Conservation (phyloP, 2,113 vertebrate genomes). For the Aspidoscelis tigris region DNA sequence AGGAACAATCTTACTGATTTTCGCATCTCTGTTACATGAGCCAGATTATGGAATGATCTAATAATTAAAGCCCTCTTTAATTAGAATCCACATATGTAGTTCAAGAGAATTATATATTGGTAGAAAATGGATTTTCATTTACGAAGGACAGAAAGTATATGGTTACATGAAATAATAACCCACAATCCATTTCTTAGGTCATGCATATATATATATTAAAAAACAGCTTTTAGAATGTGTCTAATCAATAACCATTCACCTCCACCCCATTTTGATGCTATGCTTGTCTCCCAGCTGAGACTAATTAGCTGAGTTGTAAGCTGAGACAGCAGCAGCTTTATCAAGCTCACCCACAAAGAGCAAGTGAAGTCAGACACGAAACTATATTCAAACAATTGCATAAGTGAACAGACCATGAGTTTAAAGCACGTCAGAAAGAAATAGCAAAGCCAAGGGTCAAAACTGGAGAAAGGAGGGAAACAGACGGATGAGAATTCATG, state of each 20-base stretch:
- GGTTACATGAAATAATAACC: slow-evolving; percentile 27
- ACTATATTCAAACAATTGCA: too few relatives aligned
- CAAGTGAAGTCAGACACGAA: too few relatives aligned
- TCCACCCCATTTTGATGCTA: not conserved
- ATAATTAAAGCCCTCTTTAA: not conserved
- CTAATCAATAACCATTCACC: slow-evolving; percentile 75
- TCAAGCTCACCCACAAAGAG: too few relatives aligned
- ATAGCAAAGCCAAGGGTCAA: too few relatives aligned
- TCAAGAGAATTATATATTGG: not conserved
- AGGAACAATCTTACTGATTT: too few relatives aligned
- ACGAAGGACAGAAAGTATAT: not conserved
- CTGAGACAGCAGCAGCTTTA: too few relatives aligned
- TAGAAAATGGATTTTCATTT: not conserved
- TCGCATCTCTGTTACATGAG: not conserved
- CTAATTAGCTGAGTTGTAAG: too few relatives aligned
- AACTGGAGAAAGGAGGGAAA: too few relatives aligned
- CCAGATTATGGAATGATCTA: not conserved
- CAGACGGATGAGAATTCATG: too few relatives aligned
- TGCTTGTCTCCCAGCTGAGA: too few relatives aligned
- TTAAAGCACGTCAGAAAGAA: too few relatives aligned
- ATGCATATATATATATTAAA: not conserved
- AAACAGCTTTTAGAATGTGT: slow-evolving; percentile 26
- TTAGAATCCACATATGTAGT: not conserved
- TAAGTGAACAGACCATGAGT: too few relatives aligned
- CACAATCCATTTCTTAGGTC: slow-evolving; percentile 63